Conservation (phyloP, 2,888 invertebrate species). For the Agonopterix heracliana region DNA sequence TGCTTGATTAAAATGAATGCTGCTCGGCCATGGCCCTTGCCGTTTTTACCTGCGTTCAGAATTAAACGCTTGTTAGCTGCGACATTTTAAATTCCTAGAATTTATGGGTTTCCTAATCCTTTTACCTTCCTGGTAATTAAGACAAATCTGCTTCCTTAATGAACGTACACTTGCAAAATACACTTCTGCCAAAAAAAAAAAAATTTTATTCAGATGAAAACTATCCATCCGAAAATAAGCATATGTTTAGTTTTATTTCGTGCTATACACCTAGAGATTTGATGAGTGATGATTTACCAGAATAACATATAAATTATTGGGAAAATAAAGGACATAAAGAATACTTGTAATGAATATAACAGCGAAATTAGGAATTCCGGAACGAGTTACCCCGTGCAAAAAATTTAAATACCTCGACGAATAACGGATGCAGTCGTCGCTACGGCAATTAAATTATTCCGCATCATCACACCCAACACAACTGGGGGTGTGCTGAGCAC, state of each 20-base stretch:
- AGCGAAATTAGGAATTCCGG: too few relatives aligned
- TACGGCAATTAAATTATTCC: constrained; percentile 65
- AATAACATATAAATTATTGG: background rate
- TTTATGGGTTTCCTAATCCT: constrained; percentile 38
- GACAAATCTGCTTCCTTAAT: constrained; percentile 9
- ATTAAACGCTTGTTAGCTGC: constrained; percentile 42
- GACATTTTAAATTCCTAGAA: constrained; percentile 38
- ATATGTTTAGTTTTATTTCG: too few relatives aligned
- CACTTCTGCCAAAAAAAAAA: background rate
- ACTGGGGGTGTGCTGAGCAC: constrained; percentile 14
- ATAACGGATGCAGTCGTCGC: constrained; percentile 35
- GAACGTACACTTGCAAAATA: background rate
- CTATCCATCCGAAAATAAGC: too few relatives aligned
- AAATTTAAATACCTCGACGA: constrained; percentile 21
- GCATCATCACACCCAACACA: constrained; percentile 45
- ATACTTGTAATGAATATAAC: background rate
- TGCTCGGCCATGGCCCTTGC: constrained; percentile 18
- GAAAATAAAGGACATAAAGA: background rate
- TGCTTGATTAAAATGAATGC: constrained; percentile 52
- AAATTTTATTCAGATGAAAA: too few relatives aligned
- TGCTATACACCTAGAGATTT: too few relatives aligned
- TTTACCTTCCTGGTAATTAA: constrained; percentile 13
- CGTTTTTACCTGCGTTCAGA: constrained; percentile 40
- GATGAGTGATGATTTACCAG: too few relatives aligned
- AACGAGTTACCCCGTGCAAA: constrained; percentile 5